phyloP scores from a whole-genome alignment of 2,888 invertebrate genomes.

The Cheiracanthium punctorium region DNA sequence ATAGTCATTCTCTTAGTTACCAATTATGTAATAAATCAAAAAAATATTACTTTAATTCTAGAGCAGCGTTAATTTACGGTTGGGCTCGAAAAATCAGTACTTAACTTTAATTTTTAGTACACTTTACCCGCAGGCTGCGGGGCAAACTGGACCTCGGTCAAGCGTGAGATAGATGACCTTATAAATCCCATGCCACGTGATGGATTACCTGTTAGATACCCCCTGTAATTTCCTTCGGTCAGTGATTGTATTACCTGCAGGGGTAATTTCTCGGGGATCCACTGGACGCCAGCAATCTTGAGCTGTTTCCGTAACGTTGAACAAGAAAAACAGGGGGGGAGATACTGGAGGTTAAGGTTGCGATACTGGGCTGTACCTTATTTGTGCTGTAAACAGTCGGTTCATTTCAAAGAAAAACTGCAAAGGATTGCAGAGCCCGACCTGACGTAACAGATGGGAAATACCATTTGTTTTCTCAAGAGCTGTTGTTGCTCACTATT shows the following conservation, averaged over 20 bases:
- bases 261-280: background rate
- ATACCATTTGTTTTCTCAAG: background rate
- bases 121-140: background rate
- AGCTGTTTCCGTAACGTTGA: background rate
- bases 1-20: background rate
- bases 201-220: background rate
- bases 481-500: too few relatives aligned
- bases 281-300: background rate
- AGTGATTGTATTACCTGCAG: background rate
- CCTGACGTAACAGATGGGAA: background rate
- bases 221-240: slow-evolving; percentile 6
- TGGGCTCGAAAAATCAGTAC: too few relatives aligned
- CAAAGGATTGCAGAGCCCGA: background rate
- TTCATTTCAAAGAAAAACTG: background rate
- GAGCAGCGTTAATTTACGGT: background rate
- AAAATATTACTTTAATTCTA: background rate
- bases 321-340: background rate
- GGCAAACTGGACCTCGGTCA: slow-evolving; percentile 2
- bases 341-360: background rate
- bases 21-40: background rate
- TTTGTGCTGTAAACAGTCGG: background rate
- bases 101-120: too few relatives aligned
- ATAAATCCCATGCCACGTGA: background rate
- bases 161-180: slow-evolving; percentile 20
- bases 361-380: background rate